Evolutionary conservation across 2,888 invertebrate species (phyloP).

Genomic region (Scaptomyza reducta): DNA sequence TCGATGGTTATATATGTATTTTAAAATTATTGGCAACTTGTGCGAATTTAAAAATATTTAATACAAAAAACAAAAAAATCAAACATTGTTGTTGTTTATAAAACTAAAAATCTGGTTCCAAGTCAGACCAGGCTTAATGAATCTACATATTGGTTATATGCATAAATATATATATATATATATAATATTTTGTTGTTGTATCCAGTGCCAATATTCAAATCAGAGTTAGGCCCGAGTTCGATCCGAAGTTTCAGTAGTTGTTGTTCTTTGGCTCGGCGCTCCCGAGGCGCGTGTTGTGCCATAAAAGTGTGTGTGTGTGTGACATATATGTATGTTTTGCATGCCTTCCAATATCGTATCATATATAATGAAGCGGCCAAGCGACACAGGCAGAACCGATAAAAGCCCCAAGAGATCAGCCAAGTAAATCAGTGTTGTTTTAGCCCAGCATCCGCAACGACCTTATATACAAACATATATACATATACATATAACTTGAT

Average conservation of each 20-base stretch:
- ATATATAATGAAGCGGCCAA: conserved; percentile 48
- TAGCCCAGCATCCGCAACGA: conserved; percentile 71
- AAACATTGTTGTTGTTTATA: conserved; percentile 42
- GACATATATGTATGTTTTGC: conserved; percentile 12
- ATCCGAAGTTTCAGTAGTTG: conserved; percentile 32
- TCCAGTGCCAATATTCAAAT: conserved; percentile 63
- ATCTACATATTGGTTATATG: conserved; percentile 46
- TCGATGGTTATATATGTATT: conserved; percentile 1
- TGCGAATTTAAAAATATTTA: conserved; percentile 1
- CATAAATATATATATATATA: conserved; percentile 22
- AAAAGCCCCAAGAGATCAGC: conserved; percentile 79
- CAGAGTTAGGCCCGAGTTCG: conserved; percentile 44
- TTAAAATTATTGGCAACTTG: neutral
- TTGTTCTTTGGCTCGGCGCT: conserved; percentile 45
- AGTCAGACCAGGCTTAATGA: conserved; percentile 33
- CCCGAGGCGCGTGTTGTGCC: conserved; percentile 56
- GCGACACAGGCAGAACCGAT: conserved; percentile 74
- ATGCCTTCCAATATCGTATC: conserved; percentile 33
- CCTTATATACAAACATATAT: conserved; percentile 4
- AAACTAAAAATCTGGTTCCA: conserved; percentile 63
- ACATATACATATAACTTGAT: neutral
- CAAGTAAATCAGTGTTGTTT: conserved; percentile 81
- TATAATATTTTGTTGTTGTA: conserved; percentile 21
- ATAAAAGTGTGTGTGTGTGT: conserved; percentile 21
- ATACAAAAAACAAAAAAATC: neutral